These are phyloP conservation scores for Neelides folsomi DNA, from an alignment of 2,888 invertebrate genomes.

Conservation along the genomic window DNA sequence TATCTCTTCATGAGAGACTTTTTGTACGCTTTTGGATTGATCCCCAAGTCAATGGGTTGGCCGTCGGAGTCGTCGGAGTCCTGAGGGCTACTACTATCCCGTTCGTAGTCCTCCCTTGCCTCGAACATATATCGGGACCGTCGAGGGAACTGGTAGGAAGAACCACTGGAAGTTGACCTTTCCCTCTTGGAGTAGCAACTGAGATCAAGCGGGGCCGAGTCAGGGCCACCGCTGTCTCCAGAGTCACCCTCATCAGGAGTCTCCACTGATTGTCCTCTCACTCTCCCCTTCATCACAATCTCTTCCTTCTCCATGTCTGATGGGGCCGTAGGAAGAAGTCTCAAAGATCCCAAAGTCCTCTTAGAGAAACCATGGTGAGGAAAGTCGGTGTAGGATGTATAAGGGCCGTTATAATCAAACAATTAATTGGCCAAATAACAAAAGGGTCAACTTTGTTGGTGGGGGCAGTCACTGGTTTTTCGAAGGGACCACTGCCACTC, in stretches of 20 bases:
- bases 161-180: constrained; percentile 6
- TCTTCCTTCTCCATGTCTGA: constrained; percentile 7
- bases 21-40: constrained; percentile 56
- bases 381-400: no score
- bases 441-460: no score
- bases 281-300: constrained; percentile 34
- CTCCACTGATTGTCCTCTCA: constrained; percentile 6
- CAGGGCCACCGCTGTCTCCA: constrained; percentile 48
- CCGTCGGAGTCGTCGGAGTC: constrained; percentile 50
- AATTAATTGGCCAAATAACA: no score
- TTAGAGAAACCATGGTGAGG: no score
- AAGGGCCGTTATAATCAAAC: no score
- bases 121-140: constrained; percentile 30
- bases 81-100: constrained; percentile 42
- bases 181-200: constrained; percentile 43
- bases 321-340: no score
- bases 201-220: constrained; percentile 58
- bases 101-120: constrained; percentile 25
- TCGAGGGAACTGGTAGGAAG: constrained; percentile 37
- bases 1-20: constrained; percentile 86
- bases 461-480: no score
- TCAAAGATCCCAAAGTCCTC: no score
- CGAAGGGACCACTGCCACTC: no score
- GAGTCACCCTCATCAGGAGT: constrained; percentile 30
- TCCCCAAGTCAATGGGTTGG: constrained; percentile 49